Evolutionary conservation across 2,888 invertebrate species (phyloP).

Genomic region (Fissipunctia ypsillon): DNA sequence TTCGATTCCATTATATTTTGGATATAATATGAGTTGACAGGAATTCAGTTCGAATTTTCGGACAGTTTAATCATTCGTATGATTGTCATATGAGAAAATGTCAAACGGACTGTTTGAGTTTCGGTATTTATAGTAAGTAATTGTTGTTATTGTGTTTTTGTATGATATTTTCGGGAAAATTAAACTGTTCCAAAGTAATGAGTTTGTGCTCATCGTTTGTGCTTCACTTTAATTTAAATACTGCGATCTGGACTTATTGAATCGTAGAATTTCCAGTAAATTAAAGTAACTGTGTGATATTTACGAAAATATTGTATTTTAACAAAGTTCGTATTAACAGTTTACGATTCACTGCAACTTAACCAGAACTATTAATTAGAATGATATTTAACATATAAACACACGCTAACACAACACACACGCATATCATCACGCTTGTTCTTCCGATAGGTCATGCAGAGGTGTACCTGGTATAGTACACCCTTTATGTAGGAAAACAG

Average conservation of each 20-base stretch:
- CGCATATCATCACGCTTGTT: neutral
- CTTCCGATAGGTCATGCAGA: neutral
- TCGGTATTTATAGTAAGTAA: slow-evolving; percentile 25
- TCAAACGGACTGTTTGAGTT: neutral
- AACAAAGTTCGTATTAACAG: neutral
- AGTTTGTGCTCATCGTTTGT: neutral
- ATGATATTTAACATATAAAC: neutral
- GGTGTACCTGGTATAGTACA: neutral
- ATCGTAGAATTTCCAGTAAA: neutral
- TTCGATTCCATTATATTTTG: neutral
- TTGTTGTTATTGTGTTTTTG: neutral
- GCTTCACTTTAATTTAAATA: slow-evolving; percentile 1
- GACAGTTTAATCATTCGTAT: neutral
- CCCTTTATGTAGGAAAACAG: neutral
- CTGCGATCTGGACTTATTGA: neutral
- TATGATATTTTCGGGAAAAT: slow-evolving; percentile 14
- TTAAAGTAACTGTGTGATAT: neutral
- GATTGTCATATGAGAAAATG: slow-evolving; percentile 1
- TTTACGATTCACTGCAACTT: neutral
- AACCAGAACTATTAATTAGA: neutral
- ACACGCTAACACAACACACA: too few species aligned
- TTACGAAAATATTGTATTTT: neutral
- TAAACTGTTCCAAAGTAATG: slow-evolving; percentile 19
- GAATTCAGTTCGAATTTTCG: slow-evolving; percentile 9
- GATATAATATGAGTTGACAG: neutral